Evolutionary conservation across 2,888 invertebrate species (phyloP).

Genomic region (Macropis europaea): DNA sequence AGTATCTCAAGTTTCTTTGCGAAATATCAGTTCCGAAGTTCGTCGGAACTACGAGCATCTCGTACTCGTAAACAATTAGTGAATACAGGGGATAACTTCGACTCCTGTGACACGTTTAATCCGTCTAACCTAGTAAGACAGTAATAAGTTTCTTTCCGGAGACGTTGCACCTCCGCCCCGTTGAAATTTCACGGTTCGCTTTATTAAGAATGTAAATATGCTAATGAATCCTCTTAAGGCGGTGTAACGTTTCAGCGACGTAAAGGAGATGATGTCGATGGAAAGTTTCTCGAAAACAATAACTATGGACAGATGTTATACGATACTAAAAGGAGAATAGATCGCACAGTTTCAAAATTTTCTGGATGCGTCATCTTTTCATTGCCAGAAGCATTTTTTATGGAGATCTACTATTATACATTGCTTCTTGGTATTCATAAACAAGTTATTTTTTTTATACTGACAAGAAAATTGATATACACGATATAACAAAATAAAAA

Average conservation of each 20-base stretch:
- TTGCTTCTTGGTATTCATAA: no score
- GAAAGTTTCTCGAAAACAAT: not conserved
- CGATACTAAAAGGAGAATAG: no score
- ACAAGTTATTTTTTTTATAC: no score
- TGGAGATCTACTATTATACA: no score
- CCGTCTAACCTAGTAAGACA: conserved; percentile 4
- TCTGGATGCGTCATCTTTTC: no score
- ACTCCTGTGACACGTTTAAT: conserved; percentile 18
- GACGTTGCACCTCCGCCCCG: not conserved
- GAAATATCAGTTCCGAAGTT: conserved; percentile 47
- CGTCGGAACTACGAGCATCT: conserved; percentile 11
- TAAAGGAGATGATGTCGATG: not conserved
- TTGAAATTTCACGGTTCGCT: not conserved
- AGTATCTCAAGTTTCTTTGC: conserved; percentile 43
- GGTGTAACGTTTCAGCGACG: not conserved
- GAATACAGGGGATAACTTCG: conserved; percentile 18
- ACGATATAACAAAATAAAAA: no score
- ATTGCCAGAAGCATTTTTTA: no score
- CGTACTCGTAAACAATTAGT: conserved; percentile 35
- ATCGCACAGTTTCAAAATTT: no score
- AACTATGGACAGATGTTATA: no score
- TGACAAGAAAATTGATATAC: no score
- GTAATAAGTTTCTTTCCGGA: conserved; percentile 3
- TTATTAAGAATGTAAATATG: not conserved
- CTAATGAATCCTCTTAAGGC: not conserved